Percentiles rank a stretch among this genome's conserved stretches.
These are phyloP conservation scores for Cordilura impudica DNA, from an alignment of 2,888 invertebrate genomes.

Conservation along the genomic window DNA sequence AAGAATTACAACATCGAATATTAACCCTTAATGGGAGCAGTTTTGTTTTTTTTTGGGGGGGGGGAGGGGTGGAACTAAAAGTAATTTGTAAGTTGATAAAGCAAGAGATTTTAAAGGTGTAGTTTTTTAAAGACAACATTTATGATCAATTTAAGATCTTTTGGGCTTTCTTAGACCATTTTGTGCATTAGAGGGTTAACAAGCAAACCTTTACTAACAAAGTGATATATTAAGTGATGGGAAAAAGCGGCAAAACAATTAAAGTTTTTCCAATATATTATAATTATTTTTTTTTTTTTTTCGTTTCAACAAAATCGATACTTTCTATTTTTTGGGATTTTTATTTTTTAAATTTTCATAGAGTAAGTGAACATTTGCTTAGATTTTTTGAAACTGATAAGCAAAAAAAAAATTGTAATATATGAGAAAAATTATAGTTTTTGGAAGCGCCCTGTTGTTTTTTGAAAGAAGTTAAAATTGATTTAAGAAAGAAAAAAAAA, in stretches of 20 bases:
- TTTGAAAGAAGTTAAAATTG: constrained; percentile 5
- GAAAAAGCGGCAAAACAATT: constrained; percentile 34
- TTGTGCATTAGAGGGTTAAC: background rate
- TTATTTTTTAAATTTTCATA: background rate
- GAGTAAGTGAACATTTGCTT: constrained; percentile 27
- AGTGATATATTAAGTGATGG: background rate
- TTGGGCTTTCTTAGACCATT: too few species aligned
- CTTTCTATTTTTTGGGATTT: background rate
- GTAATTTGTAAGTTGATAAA: too few species aligned
- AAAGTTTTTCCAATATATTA: constrained; percentile 16
- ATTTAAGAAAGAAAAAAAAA: constrained; percentile 7
- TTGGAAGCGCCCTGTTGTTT: constrained; percentile 65
- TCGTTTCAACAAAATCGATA: background rate
- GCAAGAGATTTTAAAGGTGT: constrained; percentile 53
- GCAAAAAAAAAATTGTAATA: constrained; percentile 68
- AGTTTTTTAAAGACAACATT: background rate
- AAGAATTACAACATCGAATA: too few species aligned
- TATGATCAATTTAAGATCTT: background rate
- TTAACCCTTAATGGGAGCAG: too few species aligned
- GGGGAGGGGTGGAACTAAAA: too few species aligned
- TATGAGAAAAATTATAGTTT: constrained; percentile 70
- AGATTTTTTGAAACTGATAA: constrained; percentile 41
- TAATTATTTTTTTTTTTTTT: background rate
- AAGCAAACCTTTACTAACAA: background rate
- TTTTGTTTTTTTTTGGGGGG: too few species aligned